These are phyloP conservation scores for Leptinotarsa haldemani DNA, from an alignment of 2,888 invertebrate genomes.

Conservation along the genomic window DNA sequence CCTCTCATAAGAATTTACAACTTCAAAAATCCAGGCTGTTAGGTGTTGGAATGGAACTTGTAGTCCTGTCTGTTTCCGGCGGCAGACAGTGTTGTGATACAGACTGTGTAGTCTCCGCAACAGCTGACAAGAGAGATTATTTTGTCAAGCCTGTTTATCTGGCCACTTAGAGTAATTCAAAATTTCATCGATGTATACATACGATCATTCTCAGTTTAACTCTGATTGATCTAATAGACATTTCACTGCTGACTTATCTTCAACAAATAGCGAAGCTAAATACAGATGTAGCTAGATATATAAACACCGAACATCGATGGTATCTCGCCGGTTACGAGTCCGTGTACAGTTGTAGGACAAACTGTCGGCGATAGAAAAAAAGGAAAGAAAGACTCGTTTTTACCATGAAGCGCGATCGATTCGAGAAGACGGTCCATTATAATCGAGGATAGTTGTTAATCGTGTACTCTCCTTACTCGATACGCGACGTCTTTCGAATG, in stretches of 20 bases:
- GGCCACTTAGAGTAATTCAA: no score
- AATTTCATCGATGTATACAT: no score
- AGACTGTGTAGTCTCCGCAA: no score
- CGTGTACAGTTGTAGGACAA: constrained; percentile 49
- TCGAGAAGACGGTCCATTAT: constrained; percentile 44
- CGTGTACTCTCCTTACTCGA: constrained; percentile 28
- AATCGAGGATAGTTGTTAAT: constrained; percentile 41
- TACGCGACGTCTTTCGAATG: constrained; percentile 27
- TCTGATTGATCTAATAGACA: no score
- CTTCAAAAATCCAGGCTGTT: no score
- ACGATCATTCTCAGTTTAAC: no score
- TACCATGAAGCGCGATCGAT: constrained; percentile 42
- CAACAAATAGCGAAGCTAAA: constrained; percentile 13
- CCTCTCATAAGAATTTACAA: no score
- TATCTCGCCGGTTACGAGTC: constrained; percentile 40
- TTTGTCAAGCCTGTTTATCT: no score
- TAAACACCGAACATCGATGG: background rate
- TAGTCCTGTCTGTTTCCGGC: no score
- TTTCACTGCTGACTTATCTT: background rate
- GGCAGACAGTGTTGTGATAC: no score
- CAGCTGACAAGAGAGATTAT: no score
- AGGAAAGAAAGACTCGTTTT: constrained; percentile 36
- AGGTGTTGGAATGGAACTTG: no score
- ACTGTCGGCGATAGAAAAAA: constrained; percentile 43
- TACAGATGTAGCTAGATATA: constrained; percentile 13